A percentile compares a stretch with the other conserved stretches of the same genome.
Conservation (phyloP, 2,797 vertebrate species). For the Phoxinus dragarum region DNA sequence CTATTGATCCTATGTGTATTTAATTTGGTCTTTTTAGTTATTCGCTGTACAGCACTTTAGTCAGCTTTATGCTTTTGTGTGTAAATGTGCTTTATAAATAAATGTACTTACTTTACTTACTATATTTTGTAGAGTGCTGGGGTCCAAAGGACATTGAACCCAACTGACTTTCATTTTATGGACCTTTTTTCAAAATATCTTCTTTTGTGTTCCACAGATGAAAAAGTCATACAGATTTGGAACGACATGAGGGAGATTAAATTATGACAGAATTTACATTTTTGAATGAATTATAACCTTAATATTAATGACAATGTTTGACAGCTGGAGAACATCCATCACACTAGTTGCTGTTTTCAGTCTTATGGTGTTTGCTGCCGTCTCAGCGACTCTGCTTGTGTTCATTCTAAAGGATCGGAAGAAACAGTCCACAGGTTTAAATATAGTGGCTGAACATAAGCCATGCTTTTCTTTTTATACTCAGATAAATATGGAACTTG, state of each 20-base stretch:
- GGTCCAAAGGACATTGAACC: background rate
- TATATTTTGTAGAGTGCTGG: background rate
- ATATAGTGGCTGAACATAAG: background rate
- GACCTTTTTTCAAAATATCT: background rate
- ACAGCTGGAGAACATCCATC: slow-evolving; percentile 62
- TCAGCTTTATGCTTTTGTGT: too few relatives aligned
- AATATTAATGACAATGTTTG: background rate
- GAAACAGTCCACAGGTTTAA: slow-evolving; percentile 60
- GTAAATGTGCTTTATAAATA: too few relatives aligned
- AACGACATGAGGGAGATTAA: background rate
- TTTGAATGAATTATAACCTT: background rate
- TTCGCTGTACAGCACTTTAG: too few relatives aligned
- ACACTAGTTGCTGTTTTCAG: slow-evolving; percentile 61
- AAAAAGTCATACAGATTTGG: background rate
- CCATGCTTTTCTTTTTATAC: slow-evolving; percentile 44
- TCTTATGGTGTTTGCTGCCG: slow-evolving; percentile 60
- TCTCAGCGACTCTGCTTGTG: slow-evolving; percentile 57
- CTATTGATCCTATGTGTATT: too few relatives aligned
- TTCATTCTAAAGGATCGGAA: slow-evolving; percentile 56
- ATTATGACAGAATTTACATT: background rate
- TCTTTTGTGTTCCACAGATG: background rate
- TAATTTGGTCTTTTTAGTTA: too few relatives aligned
- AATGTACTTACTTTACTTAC: too few relatives aligned
- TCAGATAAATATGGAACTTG: slow-evolving; percentile 64
- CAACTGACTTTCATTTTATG: too few relatives aligned